A percentile compares a stretch with the other conserved stretches of the same genome.
phyloP scores from a whole-genome alignment of 2,113 vertebrate species.

The Cyanoramphus novaezelandiae region DNA sequence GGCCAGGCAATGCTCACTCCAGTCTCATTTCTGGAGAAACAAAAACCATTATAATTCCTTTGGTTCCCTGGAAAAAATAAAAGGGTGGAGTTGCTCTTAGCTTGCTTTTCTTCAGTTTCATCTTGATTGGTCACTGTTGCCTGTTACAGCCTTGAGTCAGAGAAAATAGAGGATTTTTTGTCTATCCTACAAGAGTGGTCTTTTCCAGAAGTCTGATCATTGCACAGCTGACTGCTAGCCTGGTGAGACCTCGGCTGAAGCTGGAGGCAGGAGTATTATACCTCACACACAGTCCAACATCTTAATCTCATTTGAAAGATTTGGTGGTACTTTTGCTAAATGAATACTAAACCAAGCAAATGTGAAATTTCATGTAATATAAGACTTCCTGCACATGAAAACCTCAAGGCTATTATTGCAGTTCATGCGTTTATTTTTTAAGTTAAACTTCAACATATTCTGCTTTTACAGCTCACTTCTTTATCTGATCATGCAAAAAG shows the following conservation, averaged over 20 bases:
- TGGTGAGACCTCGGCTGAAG: background rate
- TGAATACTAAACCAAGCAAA: background rate
- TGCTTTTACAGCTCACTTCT: background rate
- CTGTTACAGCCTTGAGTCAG: accelerated
- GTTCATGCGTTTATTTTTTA: background rate
- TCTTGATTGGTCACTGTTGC: background rate
- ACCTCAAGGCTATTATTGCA: background rate
- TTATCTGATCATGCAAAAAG: background rate
- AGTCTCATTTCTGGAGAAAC: background rate
- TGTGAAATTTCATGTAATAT: background rate
- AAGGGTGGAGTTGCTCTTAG: background rate
- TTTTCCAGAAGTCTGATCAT: background rate
- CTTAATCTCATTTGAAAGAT: background rate
- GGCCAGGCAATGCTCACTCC: background rate
- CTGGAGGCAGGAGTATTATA: background rate
- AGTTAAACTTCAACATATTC: background rate
- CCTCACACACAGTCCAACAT: background rate
- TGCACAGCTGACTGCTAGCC: background rate
- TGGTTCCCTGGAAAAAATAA: background rate
- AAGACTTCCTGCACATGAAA: background rate
- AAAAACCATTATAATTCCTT: background rate
- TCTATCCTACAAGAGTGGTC: background rate
- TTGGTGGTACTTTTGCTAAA: background rate
- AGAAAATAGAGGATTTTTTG: background rate
- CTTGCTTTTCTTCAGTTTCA: accelerated